phyloP scores from a whole-genome alignment of 2,888 invertebrate genomes.

The Criorhina ranunculi region DNA sequence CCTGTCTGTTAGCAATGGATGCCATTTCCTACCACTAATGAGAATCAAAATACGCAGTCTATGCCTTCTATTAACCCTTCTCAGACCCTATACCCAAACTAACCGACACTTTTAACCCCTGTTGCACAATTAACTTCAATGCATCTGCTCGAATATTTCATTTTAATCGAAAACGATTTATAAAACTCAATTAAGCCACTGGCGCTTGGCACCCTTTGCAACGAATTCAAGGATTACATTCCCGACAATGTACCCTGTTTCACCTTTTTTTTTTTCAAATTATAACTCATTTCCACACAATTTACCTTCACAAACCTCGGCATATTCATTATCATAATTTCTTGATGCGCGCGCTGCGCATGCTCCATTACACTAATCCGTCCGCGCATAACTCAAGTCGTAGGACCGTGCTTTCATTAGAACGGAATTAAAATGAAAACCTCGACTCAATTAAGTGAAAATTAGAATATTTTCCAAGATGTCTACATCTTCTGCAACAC shows the following conservation, averaged over 20 bases:
- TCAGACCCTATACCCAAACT: not conserved
- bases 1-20: too few relatives aligned
- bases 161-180: slow-evolving; percentile 74
- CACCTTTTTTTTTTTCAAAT: slow-evolving; percentile 16
- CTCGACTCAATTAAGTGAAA: slow-evolving; percentile 69
- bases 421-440: slow-evolving; percentile 59
- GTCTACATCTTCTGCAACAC: slow-evolving; percentile 29
- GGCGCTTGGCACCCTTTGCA: slow-evolving; percentile 27
- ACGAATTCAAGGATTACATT: slow-evolving; percentile 63
- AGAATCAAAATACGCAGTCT: not conserved
- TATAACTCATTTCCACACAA: slow-evolving; percentile 67
- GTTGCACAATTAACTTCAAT: not conserved
- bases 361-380: slow-evolving; percentile 64
- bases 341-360: slow-evolving; percentile 59
- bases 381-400: slow-evolving; percentile 49
- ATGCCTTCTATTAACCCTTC: slow-evolving; percentile 3
- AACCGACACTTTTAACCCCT: slow-evolving; percentile 1
- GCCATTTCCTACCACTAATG: too few relatives aligned
- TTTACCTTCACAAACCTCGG: slow-evolving; percentile 39
- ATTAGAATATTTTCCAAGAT: slow-evolving; percentile 60
- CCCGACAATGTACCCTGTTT: slow-evolving; percentile 24
- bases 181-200: slow-evolving; percentile 70
- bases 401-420: slow-evolving; percentile 57
- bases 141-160: slow-evolving; percentile 67
- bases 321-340: slow-evolving; percentile 29